These are phyloP conservation scores for Ips nitidus DNA, from an alignment of 1,140 invertebrate genomes.

Conservation along the genomic window DNA sequence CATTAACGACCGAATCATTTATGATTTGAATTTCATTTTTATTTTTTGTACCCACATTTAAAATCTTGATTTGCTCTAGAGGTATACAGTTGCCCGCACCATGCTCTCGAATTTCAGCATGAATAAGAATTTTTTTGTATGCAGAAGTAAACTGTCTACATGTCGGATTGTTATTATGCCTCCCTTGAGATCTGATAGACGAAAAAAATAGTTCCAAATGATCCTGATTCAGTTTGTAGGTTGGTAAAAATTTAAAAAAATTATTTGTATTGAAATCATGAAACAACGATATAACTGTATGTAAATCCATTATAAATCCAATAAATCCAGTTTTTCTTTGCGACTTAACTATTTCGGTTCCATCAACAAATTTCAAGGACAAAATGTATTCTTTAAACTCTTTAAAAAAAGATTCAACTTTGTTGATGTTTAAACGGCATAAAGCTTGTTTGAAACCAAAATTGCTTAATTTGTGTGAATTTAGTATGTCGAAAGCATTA, in stretches of 20 bases:
- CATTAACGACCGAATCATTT: constrained; percentile 24
- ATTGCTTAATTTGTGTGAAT: no score
- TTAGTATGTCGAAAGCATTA: no score
- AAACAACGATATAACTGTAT: no score
- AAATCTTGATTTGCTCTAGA: constrained; percentile 33
- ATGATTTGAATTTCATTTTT: constrained; percentile 25
- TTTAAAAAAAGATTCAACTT: no score
- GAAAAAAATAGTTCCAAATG: constrained; percentile 23
- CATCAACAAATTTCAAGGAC: no score
- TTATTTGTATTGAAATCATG: no score
- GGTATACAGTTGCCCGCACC: constrained; percentile 33
- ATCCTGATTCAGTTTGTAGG: constrained; percentile 23
- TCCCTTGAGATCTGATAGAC: constrained; percentile 16
- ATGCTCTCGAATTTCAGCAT: constrained; percentile 28
- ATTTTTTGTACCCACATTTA: constrained; percentile 21
- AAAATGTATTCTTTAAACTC: no score
- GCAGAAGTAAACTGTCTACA: constrained; percentile 30
- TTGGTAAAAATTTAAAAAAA: constrained; percentile 14
- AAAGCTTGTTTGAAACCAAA: no score
- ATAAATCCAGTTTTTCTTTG: no score
- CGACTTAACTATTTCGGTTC: no score
- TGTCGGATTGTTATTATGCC: constrained; percentile 34
- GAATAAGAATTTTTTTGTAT: constrained; percentile 25
- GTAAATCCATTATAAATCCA: no score
- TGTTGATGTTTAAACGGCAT: no score